Evolutionary conservation across 2,113 vertebrate species (phyloP).

Genomic region (Clarias batrachus): DNA sequence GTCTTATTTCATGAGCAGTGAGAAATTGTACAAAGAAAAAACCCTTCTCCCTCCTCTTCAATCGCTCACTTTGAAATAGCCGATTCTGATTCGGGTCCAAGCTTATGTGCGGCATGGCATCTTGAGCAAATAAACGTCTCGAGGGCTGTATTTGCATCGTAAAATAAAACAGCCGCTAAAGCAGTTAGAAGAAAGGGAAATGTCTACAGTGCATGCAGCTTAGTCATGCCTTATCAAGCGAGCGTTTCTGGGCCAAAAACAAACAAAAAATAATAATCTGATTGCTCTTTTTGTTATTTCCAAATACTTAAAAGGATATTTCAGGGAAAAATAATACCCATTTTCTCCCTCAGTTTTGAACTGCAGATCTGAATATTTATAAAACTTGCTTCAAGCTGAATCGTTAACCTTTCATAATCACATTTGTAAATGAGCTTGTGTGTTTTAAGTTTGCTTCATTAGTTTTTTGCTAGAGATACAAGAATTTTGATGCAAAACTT

Average conservation of each 20-base stretch:
- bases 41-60: background rate
- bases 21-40: constrained; percentile 43
- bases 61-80: constrained; percentile 39
- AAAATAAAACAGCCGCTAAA: constrained; percentile 41
- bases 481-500: background rate
- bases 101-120: constrained; percentile 32
- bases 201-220: constrained; percentile 3
- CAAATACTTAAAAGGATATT: background rate
- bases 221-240: background rate
- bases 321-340: background rate
- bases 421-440: background rate
- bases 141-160: constrained; percentile 19
- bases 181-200: constrained; percentile 33
- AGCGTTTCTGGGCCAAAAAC: background rate
- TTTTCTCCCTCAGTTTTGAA: background rate
- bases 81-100: constrained; percentile 42
- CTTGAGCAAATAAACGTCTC: constrained; percentile 47
- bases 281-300: background rate
- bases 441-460: background rate
- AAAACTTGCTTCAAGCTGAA: background rate
- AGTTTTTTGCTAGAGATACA: background rate
- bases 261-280: background rate
- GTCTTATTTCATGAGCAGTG: constrained; percentile 51
- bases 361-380: background rate
- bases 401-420: background rate